A percentile compares a stretch with the other conserved stretches of the same genome.
phyloP scores from a whole-genome alignment of 2,113 vertebrate genomes.

The Chaetodon trifascialis region DNA sequence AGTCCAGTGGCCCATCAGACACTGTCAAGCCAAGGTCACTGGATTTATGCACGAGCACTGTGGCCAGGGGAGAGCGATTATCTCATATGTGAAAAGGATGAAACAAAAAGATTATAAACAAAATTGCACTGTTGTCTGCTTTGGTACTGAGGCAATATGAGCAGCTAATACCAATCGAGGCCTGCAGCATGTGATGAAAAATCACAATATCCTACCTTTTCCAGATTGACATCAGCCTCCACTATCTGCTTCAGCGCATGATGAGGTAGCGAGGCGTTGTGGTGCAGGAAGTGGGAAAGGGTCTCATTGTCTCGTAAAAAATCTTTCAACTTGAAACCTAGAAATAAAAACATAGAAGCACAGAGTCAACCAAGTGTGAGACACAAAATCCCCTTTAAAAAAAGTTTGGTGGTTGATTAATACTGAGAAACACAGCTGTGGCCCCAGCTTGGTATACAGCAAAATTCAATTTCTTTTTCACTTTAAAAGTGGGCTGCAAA shows the following conservation, averaged over 20 bases:
- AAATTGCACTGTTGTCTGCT: background rate
- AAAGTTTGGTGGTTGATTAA: background rate
- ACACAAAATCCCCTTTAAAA: background rate
- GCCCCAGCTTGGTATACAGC: background rate
- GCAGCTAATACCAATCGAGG: background rate
- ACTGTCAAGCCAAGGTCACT: constrained; percentile 67
- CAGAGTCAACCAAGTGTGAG: background rate
- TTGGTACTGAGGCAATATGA: background rate
- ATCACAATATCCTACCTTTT: constrained; percentile 84
- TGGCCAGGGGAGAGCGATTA: constrained; percentile 21
- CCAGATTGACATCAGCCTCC: constrained; percentile 89
- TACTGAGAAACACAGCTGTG: background rate
- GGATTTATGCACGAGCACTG: constrained; percentile 37
- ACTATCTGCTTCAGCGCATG: constrained; percentile 87
- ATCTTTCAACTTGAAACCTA: constrained; percentile 93
- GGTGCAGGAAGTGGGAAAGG: constrained; percentile 90
- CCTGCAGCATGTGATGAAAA: background rate
- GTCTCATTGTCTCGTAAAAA: constrained; percentile 93
- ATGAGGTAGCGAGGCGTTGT: constrained; percentile 88
- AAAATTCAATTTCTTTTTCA: background rate
- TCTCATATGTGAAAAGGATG: constrained; percentile 21
- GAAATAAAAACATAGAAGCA: background rate
- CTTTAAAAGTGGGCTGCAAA: background rate
- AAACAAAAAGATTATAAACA: background rate
- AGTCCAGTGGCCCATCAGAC: constrained; percentile 41